Percentiles rank a stretch among this genome's conserved stretches.
Conservation (phyloP, 2,888 invertebrate genomes). For the Ormia ochracea region DNA sequence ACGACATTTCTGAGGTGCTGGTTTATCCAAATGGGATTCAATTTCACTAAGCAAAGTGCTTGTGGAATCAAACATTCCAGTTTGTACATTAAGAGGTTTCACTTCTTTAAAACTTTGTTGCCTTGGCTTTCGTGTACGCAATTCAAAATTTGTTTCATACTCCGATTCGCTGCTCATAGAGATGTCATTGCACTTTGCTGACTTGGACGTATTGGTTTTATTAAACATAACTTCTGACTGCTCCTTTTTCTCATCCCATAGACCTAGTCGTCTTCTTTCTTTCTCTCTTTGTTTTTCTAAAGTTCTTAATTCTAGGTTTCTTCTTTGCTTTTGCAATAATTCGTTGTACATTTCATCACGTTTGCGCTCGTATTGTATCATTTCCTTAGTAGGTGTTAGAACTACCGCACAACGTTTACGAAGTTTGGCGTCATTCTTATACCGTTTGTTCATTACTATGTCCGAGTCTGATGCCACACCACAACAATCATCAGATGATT, state of each 20-base stretch:
- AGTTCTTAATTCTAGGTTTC: constrained; percentile 38
- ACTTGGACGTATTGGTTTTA: background rate
- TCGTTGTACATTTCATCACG: constrained; percentile 51
- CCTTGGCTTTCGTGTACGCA: constrained; percentile 18
- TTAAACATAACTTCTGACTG: background rate
- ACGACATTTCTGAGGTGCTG: background rate
- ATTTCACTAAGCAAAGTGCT: constrained; percentile 35
- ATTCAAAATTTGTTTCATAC: constrained; percentile 17
- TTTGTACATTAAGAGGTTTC: constrained; percentile 20
- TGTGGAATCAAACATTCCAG: background rate
- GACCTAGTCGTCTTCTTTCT: background rate
- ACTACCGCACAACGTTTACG: constrained; percentile 45
- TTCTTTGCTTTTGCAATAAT: constrained; percentile 47
- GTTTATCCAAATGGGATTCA: constrained; percentile 35
- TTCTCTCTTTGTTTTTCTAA: constrained; percentile 52
- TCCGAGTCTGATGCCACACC: constrained; percentile 15
- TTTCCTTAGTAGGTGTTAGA: constrained; percentile 27
- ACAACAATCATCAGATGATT: constrained; percentile 31
- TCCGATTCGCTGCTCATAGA: constrained; percentile 39
- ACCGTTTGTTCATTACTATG: background rate
- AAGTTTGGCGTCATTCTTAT: constrained; percentile 39
- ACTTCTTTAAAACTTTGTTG: constrained; percentile 21
- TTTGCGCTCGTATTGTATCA: constrained; percentile 41
- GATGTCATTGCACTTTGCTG: constrained; percentile 1
- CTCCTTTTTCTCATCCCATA: constrained; percentile 13